Evolutionary conservation across 2,113 vertebrate genomes (phyloP).

Genomic region (Myocastor coypus): DNA sequence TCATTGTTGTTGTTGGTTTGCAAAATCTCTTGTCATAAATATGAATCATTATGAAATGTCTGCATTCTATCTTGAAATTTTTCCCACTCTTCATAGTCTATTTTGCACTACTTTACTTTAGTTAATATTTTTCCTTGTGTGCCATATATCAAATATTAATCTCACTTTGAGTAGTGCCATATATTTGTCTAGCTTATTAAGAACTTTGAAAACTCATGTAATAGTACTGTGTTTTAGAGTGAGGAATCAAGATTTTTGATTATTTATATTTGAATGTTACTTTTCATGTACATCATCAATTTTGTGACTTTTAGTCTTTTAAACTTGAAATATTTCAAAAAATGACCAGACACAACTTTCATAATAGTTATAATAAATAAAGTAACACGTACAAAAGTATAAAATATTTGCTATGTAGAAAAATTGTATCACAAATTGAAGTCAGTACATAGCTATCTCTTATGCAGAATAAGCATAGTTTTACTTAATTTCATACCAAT

Average conservation of each 20-base stretch:
- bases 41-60: background rate
- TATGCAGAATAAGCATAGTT: background rate
- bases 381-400: background rate
- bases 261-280: background rate
- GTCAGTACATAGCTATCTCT: no score
- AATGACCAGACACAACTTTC: background rate
- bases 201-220: background rate
- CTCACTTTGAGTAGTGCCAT: background rate
- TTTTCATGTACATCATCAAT: background rate
- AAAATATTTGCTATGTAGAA: background rate
- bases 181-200: background rate
- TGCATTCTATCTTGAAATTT: background rate
- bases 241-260: background rate
- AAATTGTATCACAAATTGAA: background rate
- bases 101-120: background rate
- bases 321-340: background rate
- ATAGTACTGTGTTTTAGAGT: background rate
- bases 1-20: background rate
- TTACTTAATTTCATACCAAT: background rate
- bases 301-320: background rate
- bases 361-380: background rate
- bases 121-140: background rate
- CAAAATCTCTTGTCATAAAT: background rate
- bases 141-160: background rate
- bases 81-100: background rate